Percentiles rank a stretch among this genome's conserved stretches.
Evolutionary conservation across 2,113 vertebrate genomes (phyloP).

Genomic region (Oreocharis arfaki): DNA sequence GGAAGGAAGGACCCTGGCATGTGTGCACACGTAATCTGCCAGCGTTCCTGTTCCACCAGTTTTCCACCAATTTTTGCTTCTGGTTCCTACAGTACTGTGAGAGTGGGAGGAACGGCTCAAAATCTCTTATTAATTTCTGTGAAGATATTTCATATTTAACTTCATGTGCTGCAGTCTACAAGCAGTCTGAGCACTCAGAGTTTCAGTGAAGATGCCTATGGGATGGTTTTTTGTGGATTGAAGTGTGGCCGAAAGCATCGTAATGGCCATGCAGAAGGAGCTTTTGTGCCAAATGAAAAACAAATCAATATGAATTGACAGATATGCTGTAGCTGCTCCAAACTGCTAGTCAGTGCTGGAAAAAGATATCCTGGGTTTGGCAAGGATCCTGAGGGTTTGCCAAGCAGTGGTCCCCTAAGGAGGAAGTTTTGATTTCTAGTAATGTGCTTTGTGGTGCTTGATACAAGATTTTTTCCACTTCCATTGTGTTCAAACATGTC

Average conservation of each 20-base stretch:
- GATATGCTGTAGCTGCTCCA: not conserved
- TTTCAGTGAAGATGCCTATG: not conserved
- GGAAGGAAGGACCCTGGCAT: not conserved
- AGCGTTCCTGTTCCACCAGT: not conserved
- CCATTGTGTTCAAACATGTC: not conserved
- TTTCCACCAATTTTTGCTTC: not conserved
- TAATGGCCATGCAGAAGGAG: not conserved
- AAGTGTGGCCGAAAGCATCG: not conserved
- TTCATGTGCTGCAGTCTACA: not conserved
- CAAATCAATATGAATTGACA: not conserved
- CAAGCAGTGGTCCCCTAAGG: not conserved
- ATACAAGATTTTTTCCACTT: not conserved
- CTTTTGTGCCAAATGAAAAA: not conserved
- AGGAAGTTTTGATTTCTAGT: not conserved
- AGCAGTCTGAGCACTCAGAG: not conserved
- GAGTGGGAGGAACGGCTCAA: not conserved
- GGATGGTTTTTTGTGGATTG: not conserved
- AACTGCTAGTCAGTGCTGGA: not conserved
- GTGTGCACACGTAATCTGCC: accelerated
- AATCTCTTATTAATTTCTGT: not conserved
- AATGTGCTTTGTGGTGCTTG: not conserved
- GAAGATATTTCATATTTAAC: not conserved
- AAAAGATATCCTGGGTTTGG: not conserved
- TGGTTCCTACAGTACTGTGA: not conserved
- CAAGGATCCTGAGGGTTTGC: not conserved